These are phyloP conservation scores for Momotus momota DNA, from an alignment of 2,797 vertebrate genomes.

Conservation along the genomic window DNA sequence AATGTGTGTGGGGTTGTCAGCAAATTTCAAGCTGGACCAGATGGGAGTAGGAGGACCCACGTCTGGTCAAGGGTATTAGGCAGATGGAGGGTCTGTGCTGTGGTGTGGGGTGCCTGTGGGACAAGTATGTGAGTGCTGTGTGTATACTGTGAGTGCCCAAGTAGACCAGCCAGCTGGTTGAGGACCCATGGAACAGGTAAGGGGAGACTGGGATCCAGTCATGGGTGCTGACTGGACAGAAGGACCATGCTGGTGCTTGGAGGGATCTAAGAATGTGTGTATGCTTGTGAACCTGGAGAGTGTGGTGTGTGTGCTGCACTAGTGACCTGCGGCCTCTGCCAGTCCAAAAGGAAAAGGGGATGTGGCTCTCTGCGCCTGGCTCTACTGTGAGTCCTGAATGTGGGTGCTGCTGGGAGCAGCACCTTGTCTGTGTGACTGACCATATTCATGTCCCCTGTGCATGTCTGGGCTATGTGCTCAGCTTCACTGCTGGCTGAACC, in stretches of 20 bases:
- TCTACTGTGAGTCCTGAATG: rapidly evolving
- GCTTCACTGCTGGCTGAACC: not conserved
- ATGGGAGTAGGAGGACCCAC: rapidly evolving
- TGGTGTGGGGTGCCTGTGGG: not conserved
- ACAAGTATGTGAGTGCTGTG: rapidly evolving
- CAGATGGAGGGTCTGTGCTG: rapidly evolving
- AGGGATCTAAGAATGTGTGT: rapidly evolving
- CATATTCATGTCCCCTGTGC: not conserved
- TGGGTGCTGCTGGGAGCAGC: not conserved
- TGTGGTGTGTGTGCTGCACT: not conserved
- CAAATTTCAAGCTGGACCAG: not conserved
- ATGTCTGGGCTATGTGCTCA: not conserved
- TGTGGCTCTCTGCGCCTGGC: rapidly evolving
- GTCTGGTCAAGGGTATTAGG: not conserved
- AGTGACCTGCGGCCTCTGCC: not conserved
- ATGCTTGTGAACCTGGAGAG: not conserved
- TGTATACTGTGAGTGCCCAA: not conserved
- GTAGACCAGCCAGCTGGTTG: rapidly evolving
- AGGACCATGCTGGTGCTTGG: rapidly evolving
- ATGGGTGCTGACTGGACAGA: rapidly evolving
- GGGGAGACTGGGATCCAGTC: not conserved
- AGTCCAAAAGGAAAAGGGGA: not conserved
- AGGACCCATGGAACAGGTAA: not conserved
- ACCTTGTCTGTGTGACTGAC: not conserved
- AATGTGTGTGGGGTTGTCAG: not conserved